Percentiles rank a stretch among this genome's conserved stretches.
Evolutionary conservation across 2,113 vertebrate genomes (phyloP).

Genomic region (Corythoichthys intestinalis): DNA sequence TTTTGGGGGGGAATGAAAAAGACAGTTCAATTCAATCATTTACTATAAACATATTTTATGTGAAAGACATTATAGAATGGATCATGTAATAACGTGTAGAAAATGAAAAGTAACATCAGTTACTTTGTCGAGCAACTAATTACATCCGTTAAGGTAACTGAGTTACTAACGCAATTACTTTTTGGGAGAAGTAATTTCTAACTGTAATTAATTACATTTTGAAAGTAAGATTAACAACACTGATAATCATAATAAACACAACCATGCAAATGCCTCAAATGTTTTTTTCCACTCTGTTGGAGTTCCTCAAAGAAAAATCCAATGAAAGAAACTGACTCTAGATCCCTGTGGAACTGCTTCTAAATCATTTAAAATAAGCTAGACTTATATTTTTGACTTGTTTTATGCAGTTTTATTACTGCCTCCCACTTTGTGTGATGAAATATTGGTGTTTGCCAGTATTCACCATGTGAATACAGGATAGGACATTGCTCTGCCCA

Average conservation of each 20-base stretch:
- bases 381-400: neutral
- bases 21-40: too few species aligned
- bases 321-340: neutral
- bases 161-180: too few species aligned
- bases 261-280: neutral
- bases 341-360: neutral
- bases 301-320: neutral
- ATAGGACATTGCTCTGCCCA: constrained; percentile 43
- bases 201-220: too few species aligned
- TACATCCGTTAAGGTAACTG: too few species aligned
- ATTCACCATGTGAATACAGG: constrained; percentile 17
- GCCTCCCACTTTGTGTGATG: constrained; percentile 40
- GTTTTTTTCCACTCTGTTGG: neutral
- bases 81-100: too few species aligned
- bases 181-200: too few species aligned
- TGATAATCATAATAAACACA: neutral
- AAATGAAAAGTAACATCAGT: too few species aligned
- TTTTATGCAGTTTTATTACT: neutral
- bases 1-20: too few species aligned
- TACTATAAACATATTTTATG: too few species aligned
- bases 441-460: constrained; percentile 52
- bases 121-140: too few species aligned
- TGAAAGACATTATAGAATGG: too few species aligned
- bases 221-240: too few species aligned
- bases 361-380: neutral